Evolutionary conservation across 2,888 invertebrate species (phyloP).

Genomic region (Sinopyrophorus schimmeli): DNA sequence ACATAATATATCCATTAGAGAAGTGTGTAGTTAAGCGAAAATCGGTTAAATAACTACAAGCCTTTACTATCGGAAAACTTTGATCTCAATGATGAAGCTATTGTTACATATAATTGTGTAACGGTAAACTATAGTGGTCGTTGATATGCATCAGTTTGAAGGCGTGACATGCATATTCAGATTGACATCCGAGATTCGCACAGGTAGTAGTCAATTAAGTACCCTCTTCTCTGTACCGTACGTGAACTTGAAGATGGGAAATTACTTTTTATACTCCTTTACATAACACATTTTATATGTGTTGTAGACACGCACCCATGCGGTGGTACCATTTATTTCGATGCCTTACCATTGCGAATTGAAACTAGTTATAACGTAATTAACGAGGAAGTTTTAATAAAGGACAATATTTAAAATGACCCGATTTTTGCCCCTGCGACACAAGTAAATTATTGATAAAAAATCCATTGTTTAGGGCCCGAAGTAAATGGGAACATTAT

Average conservation of each 20-base stretch:
- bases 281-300: slow-evolving; percentile 1
- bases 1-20: too few species aligned
- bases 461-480: too few species aligned
- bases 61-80: slow-evolving; percentile 9
- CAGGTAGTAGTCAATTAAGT: slow-evolving; percentile 35
- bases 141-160: slow-evolving; percentile 36
- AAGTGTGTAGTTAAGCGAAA: too few species aligned
- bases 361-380: slow-evolving; percentile 10
- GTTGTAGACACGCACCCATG: slow-evolving; percentile 12
- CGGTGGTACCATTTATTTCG: slow-evolving; percentile 4
- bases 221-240: slow-evolving; percentile 16
- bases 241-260: slow-evolving; percentile 8
- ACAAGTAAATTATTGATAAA: too few species aligned
- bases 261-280: slow-evolving; percentile 4
- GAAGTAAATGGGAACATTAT: too few species aligned
- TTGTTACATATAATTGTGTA: slow-evolving; percentile 40
- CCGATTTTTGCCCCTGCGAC: too few species aligned
- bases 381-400: slow-evolving; percentile 7
- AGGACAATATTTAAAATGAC: too few species aligned
- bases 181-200: slow-evolving; percentile 38
- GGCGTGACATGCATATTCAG: slow-evolving; percentile 38
- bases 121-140: slow-evolving; percentile 38
- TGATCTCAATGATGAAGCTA: slow-evolving; percentile 36
- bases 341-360: slow-evolving; percentile 5
- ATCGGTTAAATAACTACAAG: too few species aligned